These are phyloP conservation scores for Macquaria ambigua DNA, from an alignment of 2,113 vertebrate species.

Conservation along the genomic window DNA sequence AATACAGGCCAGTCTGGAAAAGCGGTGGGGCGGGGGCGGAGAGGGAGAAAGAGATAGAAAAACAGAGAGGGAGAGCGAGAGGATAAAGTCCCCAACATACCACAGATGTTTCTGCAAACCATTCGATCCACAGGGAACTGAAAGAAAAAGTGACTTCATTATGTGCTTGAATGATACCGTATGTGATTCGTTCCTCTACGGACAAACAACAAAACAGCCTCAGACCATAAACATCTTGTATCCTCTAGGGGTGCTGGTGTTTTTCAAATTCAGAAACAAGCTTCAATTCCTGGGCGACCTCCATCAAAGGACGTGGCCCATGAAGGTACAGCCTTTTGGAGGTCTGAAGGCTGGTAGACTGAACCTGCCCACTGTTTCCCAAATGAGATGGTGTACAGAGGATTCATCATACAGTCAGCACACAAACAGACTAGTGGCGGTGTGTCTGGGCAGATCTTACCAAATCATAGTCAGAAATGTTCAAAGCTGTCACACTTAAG, in stretches of 20 bases:
- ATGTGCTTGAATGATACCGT: conserved; percentile 32
- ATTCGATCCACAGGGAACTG: conserved; percentile 40
- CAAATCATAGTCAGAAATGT: no score
- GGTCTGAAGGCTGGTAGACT: neutral
- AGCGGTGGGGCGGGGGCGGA: neutral
- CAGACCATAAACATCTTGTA: neutral
- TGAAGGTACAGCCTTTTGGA: neutral
- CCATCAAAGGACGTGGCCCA: no score
- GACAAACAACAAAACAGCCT: conserved; percentile 20
- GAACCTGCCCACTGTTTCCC: neutral
- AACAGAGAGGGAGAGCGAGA: neutral
- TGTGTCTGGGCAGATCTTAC: neutral
- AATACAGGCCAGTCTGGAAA: conserved; percentile 58
- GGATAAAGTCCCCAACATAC: conserved; percentile 52
- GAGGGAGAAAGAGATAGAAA: conserved; percentile 20
- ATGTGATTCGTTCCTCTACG: conserved; percentile 9
- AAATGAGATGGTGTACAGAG: neutral
- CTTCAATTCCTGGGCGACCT: neutral
- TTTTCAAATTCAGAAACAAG: neutral
- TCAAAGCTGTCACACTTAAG: no score
- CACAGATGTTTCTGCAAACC: conserved; percentile 63
- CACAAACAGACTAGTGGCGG: neutral
- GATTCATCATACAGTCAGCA: neutral
- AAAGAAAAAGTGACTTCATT: conserved; percentile 43
- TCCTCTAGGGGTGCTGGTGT: neutral